Base-by-base conservation (phyloP, 92 coral and sea anemone species). In the Siderastrea radians region DNA sequence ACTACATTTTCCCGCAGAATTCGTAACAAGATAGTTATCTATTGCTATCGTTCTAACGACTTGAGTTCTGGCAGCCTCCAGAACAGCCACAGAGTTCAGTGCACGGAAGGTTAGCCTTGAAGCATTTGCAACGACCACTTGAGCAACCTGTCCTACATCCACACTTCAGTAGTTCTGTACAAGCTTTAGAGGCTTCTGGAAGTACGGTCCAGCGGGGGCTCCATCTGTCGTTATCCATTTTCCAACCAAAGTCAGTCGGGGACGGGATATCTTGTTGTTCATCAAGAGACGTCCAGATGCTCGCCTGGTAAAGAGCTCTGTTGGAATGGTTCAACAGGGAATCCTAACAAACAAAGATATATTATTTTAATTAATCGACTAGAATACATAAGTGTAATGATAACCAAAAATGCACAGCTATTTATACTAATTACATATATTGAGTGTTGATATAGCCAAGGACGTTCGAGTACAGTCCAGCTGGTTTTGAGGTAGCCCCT, bases 71-170 rank as follows among this genome's bases (percentile, higher is more conserved):
- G n/a, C 44, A 17, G 68, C 38, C 38, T 26, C 38, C 38, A 26
- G 38, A 26, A 26, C 38, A 26, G 38, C 38, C 38, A 58, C 86
- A 82, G 69, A 82, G 78, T 19, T 55, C 78, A 57, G 70, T 82
- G 86, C 86, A 82, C 8, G 78, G 68, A 54, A 82, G 64, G 77
- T 48, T 71, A 38, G 86, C 66, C 86, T 68, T 82, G 19, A 66
- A 68, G 38, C 78, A 82, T 82, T 82, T 82, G 68, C 86, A 82
- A 26, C 86, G 51, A 44, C 16, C 44, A 49, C 47, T 73, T 53
- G 57, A 50, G 62, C 90, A 87, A 58, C 43, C 47, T 17, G 58
- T 53, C 59, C 68, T 87, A 68, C 86, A 87, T 13, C 53, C 64
- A 49, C 85, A 78, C 54, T 53, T 86, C 54, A 79, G 2, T 17